Evolutionary conservation across 2,113 vertebrate genomes (phyloP), one percentile per base, ranked within the genome.

Genomic region (Sceloporus undulatus): DNA sequence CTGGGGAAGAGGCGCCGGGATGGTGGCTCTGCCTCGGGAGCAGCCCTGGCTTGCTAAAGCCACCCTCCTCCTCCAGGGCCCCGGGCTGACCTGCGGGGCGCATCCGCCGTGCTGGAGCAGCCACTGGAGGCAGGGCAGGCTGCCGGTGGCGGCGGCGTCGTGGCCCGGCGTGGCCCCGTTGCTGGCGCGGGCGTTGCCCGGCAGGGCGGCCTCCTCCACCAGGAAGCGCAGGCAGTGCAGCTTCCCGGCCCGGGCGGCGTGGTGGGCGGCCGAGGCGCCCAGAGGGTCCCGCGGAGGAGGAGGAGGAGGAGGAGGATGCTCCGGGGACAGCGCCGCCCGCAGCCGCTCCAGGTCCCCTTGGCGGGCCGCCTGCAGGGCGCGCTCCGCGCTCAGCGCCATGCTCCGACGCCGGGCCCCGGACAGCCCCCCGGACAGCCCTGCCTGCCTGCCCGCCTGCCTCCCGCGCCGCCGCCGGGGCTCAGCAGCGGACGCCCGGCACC

Each of bases 91-190:
- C 71, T 2, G 29, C 29, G 27, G 34, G 34, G 71, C 27, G 94
- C 98, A 98, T 88, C 97, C 98, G 40, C 98, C 98, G 87, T 97
- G 97, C 13, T 96, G 96, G 87, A 99, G 97, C 92, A 99, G 97
- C 98, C 98, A 99, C 96, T 98, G 98, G 68, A 99, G 92, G 93
- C 98, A 99, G 90, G 95, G 86, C 94, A 99, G 97, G 96, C 98
- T 97, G 73, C 98, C 98, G 13, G 98, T 99, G 95, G 98, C 98
- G 2, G 98, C 98, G 27, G 98, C 98, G 93, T 99, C 98, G 92
- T 99, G 98, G 77, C 97, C 98, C 16, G 98, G 97, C 2, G 96
- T 98, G 38, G 98, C 98, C 25, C 98, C 98, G 91, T 99, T 99
- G 85, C 96, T 97, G 3, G 98, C 98, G 78, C 97, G 90, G 90